These are phyloP conservation scores for Oryctolagus cuniculus DNA, from an alignment of 2,113 vertebrate species.

Conservation along the genomic window mOryCun1.1 NC_091433.1:32914001-32914500, in stretches of 20 bases:
- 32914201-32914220: constrained; percentile 9
- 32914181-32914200: neutral
- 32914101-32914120: constrained; percentile 63
- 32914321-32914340: too few species aligned
- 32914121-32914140: constrained; percentile 63
- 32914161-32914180: constrained; percentile 49
- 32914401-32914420: too few species aligned
- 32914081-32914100: constrained; percentile 58
- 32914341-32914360: too few species aligned
- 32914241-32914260: too few species aligned
- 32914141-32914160: constrained; percentile 74
- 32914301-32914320: too few species aligned
- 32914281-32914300: too few species aligned
- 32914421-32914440: too few species aligned
- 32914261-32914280: too few species aligned
- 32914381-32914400: too few species aligned
- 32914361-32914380: too few species aligned
- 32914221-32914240: too few species aligned
- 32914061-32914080: constrained; percentile 20
- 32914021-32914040: constrained; percentile 38
- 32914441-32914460: too few species aligned
- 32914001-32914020: constrained; percentile 14
- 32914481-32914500: constrained; percentile 8
- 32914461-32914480: neutral
- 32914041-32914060: constrained; percentile 53